Evolutionary conservation across 1,140 invertebrate genomes (phyloP).

Genomic region (Leptonema lineaticorne): DNA sequence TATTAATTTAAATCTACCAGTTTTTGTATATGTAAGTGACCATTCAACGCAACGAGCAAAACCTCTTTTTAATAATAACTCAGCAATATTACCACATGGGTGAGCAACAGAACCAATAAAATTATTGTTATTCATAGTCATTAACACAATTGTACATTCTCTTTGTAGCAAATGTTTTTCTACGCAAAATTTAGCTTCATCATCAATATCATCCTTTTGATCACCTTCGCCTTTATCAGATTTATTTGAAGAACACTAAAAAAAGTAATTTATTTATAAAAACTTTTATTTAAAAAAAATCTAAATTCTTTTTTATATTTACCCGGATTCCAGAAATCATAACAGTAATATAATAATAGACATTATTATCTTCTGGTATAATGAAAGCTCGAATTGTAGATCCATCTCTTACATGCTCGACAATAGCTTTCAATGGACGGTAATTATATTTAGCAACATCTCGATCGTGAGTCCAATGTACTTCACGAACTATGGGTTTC

Average conservation of each 20-base stretch:
- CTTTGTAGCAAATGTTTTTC: conserved; percentile 89
- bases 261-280: background rate
- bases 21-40: conserved; percentile 88
- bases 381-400: conserved; percentile 90
- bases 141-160: conserved; percentile 90
- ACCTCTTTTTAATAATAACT: conserved; percentile 85
- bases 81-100: conserved; percentile 93
- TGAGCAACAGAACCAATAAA: conserved; percentile 94
- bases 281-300: too few species aligned
- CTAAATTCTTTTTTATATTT: conserved; percentile 44
- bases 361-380: conserved; percentile 60
- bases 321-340: conserved; percentile 92
- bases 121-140: conserved; percentile 89
- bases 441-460: conserved; percentile 62
- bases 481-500: conserved; percentile 77
- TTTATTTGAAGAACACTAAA: conserved; percentile 12
- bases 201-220: background rate
- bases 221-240: conserved; percentile 11
- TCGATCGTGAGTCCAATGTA: conserved; percentile 82
- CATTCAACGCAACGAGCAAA: conserved; percentile 97
- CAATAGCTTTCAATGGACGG: conserved; percentile 66
- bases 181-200: conserved; percentile 71
- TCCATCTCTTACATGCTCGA: conserved; percentile 95
- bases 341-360: conserved; percentile 84
- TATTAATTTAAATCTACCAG: conserved; percentile 49